Percentiles rank a stretch among this genome's conserved stretches.
phyloP scores from a whole-genome alignment of 2,113 vertebrate species.

The Pica pica region DNA sequence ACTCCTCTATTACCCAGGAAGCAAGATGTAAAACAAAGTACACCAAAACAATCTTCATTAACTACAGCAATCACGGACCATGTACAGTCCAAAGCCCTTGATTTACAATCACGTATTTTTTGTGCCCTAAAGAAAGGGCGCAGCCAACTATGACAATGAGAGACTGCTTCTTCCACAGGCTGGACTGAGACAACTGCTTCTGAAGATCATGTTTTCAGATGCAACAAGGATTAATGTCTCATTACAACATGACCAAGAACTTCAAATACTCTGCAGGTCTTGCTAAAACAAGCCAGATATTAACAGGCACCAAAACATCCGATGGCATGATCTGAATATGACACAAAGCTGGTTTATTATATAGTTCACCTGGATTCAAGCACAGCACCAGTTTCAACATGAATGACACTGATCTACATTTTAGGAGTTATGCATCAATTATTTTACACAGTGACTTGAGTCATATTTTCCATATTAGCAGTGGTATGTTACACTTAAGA shows the following conservation, averaged over 20 bases:
- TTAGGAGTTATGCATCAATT: background rate
- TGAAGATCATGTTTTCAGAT: background rate
- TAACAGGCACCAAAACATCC: background rate
- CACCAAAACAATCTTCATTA: background rate
- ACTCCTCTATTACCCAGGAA: background rate
- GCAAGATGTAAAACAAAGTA: background rate
- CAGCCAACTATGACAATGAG: background rate
- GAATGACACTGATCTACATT: background rate
- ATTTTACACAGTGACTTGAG: background rate
- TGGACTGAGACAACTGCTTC: background rate
- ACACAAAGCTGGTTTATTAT: background rate
- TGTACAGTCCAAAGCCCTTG: background rate
- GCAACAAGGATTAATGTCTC: background rate
- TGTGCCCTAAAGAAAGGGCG: background rate
- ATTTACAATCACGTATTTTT: background rate
- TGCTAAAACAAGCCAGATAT: background rate
- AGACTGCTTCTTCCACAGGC: background rate
- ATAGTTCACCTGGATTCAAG: background rate
- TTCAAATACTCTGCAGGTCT: background rate
- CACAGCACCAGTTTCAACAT: background rate
- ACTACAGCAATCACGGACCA: background rate
- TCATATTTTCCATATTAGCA: background rate
- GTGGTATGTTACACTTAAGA: background rate
- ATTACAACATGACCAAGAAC: background rate
- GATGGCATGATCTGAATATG: accelerated